phyloP scores from a whole-genome alignment of 2,113 vertebrate species.

The Mandrillus leucophaeus region DNA sequence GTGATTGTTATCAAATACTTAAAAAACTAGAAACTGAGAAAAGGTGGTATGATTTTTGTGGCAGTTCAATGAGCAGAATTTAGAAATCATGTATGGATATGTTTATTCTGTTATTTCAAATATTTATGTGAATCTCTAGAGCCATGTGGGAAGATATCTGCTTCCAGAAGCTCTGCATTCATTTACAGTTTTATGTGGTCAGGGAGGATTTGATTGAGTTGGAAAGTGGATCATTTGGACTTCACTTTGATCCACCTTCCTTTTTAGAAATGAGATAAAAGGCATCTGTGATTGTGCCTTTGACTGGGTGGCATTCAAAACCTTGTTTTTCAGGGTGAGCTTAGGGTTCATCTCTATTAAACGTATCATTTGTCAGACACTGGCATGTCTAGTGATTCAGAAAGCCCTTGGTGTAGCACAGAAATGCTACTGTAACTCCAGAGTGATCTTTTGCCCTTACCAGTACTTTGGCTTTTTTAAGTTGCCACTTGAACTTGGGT shows the following conservation, averaged over 20 bases:
- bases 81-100: not conserved
- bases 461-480: not conserved
- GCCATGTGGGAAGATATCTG: not conserved
- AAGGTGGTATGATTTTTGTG: not conserved
- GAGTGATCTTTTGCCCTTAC: not conserved
- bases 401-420: not conserved
- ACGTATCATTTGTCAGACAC: not conserved
- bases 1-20: not conserved
- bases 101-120: not conserved
- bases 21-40: not conserved
- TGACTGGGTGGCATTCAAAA: not conserved
- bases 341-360: not conserved
- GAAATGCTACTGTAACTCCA: not conserved
- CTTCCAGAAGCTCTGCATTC: not conserved
- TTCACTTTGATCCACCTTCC: not conserved
- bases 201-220: not conserved
- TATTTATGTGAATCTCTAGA: not conserved
- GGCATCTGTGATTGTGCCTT: not conserved
- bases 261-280: slow-evolving; percentile 2
- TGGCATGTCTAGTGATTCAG: not conserved
- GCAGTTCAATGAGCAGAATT: not conserved
- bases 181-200: not conserved
- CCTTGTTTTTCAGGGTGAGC: not conserved
- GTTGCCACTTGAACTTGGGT: not conserved
- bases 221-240: not conserved